A percentile compares a stretch with the other conserved stretches of the same genome.
Evolutionary conservation across 92 coral and sea anemone genomes (phyloP).

Genomic region (Umimayanthus chanpuru): DNA sequence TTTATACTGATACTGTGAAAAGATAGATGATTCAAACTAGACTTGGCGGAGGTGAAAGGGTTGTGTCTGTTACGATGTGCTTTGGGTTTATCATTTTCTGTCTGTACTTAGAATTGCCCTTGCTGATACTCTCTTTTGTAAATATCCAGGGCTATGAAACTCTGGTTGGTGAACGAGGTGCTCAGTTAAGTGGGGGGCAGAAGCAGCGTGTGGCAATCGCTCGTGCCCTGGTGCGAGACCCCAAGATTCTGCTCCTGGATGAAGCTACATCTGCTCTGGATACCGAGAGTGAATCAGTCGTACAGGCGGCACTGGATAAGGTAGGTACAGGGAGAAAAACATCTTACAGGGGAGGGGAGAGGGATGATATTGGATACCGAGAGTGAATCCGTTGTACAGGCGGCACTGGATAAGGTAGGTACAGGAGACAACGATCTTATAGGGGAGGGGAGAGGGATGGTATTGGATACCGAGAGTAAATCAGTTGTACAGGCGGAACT

Average conservation of each 20-base stretch:
- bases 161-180: conserved; percentile 61
- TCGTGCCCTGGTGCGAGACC: conserved; percentile 56
- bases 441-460: neutral
- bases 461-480: conserved; percentile 51
- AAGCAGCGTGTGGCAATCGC: conserved; percentile 65
- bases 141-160: conserved; percentile 55
- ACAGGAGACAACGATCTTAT: neutral
- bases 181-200: conserved; percentile 63
- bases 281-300: conserved; percentile 58
- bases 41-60: too few relatives aligned
- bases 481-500: neutral
- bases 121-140: neutral
- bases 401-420: conserved; percentile 47
- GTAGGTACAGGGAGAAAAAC: neutral
- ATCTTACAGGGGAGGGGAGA: neutral
- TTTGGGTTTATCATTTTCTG: neutral
- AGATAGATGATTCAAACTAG: too few relatives aligned
- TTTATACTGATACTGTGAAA: too few relatives aligned
- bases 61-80: neutral
- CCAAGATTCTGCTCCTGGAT: conserved; percentile 56
- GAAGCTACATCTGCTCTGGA: conserved; percentile 65
- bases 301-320: conserved; percentile 57
- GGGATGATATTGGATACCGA: conserved; percentile 35
- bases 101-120: neutral
- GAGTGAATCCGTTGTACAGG: conserved; percentile 61